Conservation (phyloP, 2,888 invertebrate genomes). For the Kuschelorhynchus macadamiae region DNA sequence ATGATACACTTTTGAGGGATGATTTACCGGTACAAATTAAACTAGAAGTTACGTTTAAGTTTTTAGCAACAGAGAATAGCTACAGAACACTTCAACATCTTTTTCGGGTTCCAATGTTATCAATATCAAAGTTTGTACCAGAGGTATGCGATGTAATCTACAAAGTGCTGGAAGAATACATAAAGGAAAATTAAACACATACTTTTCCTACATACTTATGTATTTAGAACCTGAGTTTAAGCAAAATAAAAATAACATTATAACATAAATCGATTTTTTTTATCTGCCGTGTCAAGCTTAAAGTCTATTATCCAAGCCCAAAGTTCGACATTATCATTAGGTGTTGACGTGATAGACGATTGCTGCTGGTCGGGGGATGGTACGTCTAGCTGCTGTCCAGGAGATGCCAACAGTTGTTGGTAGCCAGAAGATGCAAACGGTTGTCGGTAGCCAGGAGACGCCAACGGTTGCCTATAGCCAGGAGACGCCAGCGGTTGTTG, state of each 20-base stretch:
- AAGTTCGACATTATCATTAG: too few species aligned
- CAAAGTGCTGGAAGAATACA: constrained; percentile 13
- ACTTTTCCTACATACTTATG: neutral
- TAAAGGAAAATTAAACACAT: neutral
- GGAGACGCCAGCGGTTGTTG: too few species aligned
- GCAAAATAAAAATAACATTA: neutral
- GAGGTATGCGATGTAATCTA: constrained; percentile 57
- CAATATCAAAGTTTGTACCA: constrained; percentile 55
- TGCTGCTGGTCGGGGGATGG: neutral
- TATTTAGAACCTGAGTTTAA: neutral
- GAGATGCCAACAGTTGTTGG: neutral
- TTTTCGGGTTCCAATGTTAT: constrained; percentile 53
- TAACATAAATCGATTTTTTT: too few species aligned
- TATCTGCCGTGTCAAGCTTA: too few species aligned
- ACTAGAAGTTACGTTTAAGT: constrained; percentile 58
- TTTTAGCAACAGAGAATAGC: constrained; percentile 57
- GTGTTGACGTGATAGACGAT: too few species aligned
- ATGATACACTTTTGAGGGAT: constrained; percentile 31
- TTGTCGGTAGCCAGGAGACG: too few species aligned
- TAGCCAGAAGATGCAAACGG: neutral
- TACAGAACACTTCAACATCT: constrained; percentile 55
- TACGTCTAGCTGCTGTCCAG: neutral
- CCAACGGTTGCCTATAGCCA: too few species aligned
- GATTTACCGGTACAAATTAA: constrained; percentile 49
- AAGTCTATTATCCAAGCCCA: too few species aligned